phyloP scores from a whole-genome alignment of 2,797 vertebrate species.

The Oryzias dopingdopingensis region DNA sequence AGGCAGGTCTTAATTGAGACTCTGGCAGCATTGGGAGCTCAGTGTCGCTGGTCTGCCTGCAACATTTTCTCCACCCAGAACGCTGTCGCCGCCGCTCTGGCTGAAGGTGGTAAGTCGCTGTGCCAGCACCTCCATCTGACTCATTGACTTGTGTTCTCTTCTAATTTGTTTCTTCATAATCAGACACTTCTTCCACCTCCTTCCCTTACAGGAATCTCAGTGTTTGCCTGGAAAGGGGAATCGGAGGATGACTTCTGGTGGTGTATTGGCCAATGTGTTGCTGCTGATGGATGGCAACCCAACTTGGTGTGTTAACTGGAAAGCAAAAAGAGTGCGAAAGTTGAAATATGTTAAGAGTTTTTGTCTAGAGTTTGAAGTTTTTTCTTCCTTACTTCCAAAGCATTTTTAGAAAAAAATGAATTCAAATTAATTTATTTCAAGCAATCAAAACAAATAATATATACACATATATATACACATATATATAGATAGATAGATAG shows the following conservation, averaged over 20 bases:
- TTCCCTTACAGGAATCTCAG: conserved; percentile 78
- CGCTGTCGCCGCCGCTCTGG: conserved; percentile 90
- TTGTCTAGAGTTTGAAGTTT: too few relatives aligned
- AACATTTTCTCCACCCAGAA: conserved; percentile 97
- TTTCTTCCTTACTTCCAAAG: too few relatives aligned
- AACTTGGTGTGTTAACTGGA: conserved; percentile 79
- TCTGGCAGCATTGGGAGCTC: conserved; percentile 83
- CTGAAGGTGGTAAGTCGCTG: conserved; percentile 82
- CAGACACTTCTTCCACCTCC: not conserved
- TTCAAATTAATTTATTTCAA: too few relatives aligned
- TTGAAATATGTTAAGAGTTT: too few relatives aligned
- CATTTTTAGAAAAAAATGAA: too few relatives aligned
- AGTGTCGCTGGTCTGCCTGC: conserved; percentile 93
- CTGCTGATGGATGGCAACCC: conserved; percentile 87
- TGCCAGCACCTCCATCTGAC: not conserved
- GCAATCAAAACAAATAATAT: too few relatives aligned
- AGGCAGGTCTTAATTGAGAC: conserved; percentile 90
- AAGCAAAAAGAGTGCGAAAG: too few relatives aligned
- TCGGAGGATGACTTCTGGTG: conserved; percentile 79
- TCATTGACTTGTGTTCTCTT: not conserved
- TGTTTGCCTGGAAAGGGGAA: conserved; percentile 94
- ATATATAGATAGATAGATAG: too few relatives aligned
- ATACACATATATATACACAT: too few relatives aligned
- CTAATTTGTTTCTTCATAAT: not conserved
- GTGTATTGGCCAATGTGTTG: conserved; percentile 91